Percentiles rank a stretch among this genome's conserved stretches.
Evolutionary conservation across 2,797 vertebrate genomes (phyloP).

Genomic region (Vireo griseus): DNA sequence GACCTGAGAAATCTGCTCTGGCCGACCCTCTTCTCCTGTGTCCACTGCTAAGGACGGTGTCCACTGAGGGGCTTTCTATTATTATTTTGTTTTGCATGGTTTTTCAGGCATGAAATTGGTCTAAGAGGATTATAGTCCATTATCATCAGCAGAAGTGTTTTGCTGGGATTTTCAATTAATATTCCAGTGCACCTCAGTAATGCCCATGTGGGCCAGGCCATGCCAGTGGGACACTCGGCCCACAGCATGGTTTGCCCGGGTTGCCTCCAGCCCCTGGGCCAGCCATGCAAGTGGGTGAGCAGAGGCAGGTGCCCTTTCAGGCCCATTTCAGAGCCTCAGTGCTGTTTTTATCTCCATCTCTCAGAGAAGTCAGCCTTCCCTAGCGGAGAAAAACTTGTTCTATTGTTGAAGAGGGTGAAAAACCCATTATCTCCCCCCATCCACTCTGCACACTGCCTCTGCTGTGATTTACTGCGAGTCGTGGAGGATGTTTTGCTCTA

Average conservation of each 20-base stretch:
- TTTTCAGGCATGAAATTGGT: conserved; percentile 68
- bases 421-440: conserved; percentile 65
- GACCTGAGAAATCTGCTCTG: background rate
- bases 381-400: conserved; percentile 50
- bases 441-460: conserved; percentile 54
- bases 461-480: conserved; percentile 54
- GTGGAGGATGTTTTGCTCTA: conserved; percentile 61
- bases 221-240: background rate
- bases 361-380: conserved; percentile 27
- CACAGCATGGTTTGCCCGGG: rapidly evolving
- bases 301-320: background rate
- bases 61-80: background rate
- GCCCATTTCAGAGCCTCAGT: background rate
- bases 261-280: background rate
- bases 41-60: background rate
- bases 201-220: background rate
- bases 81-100: conserved; percentile 13
- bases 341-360: conserved; percentile 40
- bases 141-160: conserved; percentile 54
- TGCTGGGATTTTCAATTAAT: conserved; percentile 51
- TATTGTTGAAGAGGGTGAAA: conserved; percentile 59
- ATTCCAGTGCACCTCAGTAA: conserved; percentile 15
- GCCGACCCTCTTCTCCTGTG: background rate
- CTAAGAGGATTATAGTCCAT: conserved; percentile 61
- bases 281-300: background rate